Evolutionary conservation across 2,888 invertebrate species (phyloP).

Genomic region (Druceiella hillmani): DNA sequence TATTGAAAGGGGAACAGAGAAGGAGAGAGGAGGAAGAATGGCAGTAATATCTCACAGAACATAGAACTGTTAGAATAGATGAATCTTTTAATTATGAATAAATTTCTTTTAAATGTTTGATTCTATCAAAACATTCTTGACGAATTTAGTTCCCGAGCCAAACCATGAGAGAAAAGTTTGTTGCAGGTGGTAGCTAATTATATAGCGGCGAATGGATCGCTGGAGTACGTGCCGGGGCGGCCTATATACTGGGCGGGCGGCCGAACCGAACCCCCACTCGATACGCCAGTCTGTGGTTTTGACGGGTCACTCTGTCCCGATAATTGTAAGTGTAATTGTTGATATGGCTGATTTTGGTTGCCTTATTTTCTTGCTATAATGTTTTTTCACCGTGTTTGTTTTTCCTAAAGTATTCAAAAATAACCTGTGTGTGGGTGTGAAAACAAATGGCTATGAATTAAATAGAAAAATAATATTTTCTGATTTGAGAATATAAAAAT

Average conservation of each 20-base stretch:
- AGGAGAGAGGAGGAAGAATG: too few species aligned
- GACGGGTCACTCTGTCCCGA: constrained; percentile 86
- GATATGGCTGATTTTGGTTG: background rate
- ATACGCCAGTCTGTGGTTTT: constrained; percentile 90
- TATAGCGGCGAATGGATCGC: constrained; percentile 69
- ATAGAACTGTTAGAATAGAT: too few species aligned
- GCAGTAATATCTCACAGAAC: too few species aligned
- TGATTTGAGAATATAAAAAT: too few species aligned
- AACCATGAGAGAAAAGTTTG: too few species aligned
- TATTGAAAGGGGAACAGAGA: too few species aligned
- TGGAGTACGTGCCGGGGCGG: constrained; percentile 66
- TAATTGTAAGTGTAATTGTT: constrained; percentile 59
- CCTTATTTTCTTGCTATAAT: background rate
- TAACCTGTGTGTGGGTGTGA: background rate
- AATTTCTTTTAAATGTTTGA: too few species aligned
- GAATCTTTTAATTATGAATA: too few species aligned
- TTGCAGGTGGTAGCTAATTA: constrained; percentile 93
- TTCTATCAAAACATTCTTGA: too few species aligned
- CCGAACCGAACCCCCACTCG: constrained; percentile 69
- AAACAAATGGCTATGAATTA: too few species aligned
- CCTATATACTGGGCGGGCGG: constrained; percentile 86
- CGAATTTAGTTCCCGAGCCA: too few species aligned
- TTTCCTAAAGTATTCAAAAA: background rate
- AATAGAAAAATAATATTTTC: too few species aligned
- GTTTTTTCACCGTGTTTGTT: constrained; percentile 3